These are phyloP conservation scores for Daubentonia madagascariensis DNA, from an alignment of 2,113 vertebrate genomes.

Conservation along the genomic window DNA sequence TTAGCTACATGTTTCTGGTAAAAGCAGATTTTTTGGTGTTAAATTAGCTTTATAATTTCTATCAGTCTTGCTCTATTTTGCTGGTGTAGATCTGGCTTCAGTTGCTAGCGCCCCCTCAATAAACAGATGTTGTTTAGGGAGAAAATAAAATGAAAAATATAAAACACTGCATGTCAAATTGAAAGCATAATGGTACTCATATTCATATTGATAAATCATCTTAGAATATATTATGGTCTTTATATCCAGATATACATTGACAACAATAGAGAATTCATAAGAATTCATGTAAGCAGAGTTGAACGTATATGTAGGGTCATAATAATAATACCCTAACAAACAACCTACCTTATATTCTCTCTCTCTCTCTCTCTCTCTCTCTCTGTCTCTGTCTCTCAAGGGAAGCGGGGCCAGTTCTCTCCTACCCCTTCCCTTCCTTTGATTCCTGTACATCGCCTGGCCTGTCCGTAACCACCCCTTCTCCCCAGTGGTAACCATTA, in stretches of 20 bases:
- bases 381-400: background rate
- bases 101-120: background rate
- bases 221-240: background rate
- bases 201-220: background rate
- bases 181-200: background rate
- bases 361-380: too few species aligned
- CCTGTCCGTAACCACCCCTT: background rate
- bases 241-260: background rate
- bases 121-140: background rate
- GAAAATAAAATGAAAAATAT: background rate
- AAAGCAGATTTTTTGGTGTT: conserved; percentile 43
- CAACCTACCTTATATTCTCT: background rate
- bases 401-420: background rate
- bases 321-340: background rate
- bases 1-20: conserved; percentile 45
- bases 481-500: background rate
- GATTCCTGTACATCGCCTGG: background rate
- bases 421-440: background rate
- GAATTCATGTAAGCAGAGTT: background rate
- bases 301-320: background rate
- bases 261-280: background rate
- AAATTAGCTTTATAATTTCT: conserved; percentile 55
- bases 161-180: background rate
- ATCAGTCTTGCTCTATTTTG: conserved; percentile 19
- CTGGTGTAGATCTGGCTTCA: background rate